Percentiles rank a stretch among this genome's conserved stretches.
Conservation (phyloP, 1,140 invertebrate species). For the Thalassaphorura encarpata region DNA sequence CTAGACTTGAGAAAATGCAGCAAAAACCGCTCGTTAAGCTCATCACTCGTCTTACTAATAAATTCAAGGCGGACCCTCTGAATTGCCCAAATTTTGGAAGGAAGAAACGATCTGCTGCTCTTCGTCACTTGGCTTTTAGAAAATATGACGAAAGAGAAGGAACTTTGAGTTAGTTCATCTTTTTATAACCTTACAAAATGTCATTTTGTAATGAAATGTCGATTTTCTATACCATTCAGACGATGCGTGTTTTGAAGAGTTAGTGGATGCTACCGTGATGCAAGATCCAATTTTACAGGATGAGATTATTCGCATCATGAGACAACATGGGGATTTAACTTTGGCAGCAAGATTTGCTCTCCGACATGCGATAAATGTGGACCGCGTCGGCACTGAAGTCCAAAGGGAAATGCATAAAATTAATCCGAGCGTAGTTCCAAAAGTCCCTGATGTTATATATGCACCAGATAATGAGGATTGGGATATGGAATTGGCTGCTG, state of each 20-base stretch:
- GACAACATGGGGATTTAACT: conserved; percentile 42
- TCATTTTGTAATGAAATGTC: background rate
- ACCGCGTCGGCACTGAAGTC: conserved; percentile 46
- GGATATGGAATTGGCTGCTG: too few relatives aligned
- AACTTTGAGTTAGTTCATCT: background rate
- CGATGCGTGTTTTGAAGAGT: conserved; percentile 52
- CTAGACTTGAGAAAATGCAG: conserved; percentile 47
- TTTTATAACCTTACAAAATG: background rate
- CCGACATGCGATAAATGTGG: conserved; percentile 46
- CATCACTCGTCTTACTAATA: conserved; percentile 48
- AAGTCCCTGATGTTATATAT: background rate
- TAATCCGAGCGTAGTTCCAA: background rate
- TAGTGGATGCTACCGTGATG: conserved; percentile 53
- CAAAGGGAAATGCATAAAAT: conserved; percentile 30
- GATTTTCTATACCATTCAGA: conserved; percentile 37
- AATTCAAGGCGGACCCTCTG: conserved; percentile 49
- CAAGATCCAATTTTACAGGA: conserved; percentile 44
- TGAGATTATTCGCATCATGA: conserved; percentile 44
- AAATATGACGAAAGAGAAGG: conserved; percentile 46
- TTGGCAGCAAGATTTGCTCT: conserved; percentile 54
- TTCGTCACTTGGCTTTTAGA: conserved; percentile 54
- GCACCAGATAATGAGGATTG: conserved; percentile 10
- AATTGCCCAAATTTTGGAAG: conserved; percentile 51
- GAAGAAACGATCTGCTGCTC: conserved; percentile 50
- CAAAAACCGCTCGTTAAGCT: conserved; percentile 50